Evolutionary conservation across 2,797 vertebrate genomes (phyloP), one percentile per base, ranked within the genome.

Genomic region (Falco naumanni): DNA sequence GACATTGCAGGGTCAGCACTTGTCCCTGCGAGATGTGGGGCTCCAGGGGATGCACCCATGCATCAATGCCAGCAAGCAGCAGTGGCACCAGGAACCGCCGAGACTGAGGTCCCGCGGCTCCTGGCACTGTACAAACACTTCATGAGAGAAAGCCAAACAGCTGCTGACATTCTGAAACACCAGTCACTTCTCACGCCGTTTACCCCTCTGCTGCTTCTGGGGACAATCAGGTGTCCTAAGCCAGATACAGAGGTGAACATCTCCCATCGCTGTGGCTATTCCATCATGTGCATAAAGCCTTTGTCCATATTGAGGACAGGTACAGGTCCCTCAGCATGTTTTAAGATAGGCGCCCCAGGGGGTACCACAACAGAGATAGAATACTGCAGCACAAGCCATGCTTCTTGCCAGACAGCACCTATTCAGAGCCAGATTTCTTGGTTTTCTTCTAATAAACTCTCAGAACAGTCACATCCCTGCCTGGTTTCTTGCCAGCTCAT

Each of bases 171-270:
- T 45, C 25, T 26, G 45, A 33, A 66, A 17, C 33, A 25, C 34
- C 21, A 37, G 41, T 5, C 39, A 5, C 34, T 74, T 25, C 8
- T 2, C 25, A 5, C 26, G 13, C 37, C 16, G 2, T 6, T 65
- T 31, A 41, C 45, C 53, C 47, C 70, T 9, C 48, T 66, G 63
- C 68, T 68, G 9, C 50, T 63, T 51, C 54, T n/a, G 43, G 37
- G 51, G 48, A 41, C 43, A 11, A 24, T 7, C 16, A 12, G 13
- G 5, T 7, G 16, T 19, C 56, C 59, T 37, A 4, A 1, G 1
- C 10, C 34, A 5, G 0, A 3, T 1, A 8, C 1, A 0, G 70
- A 50, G 34, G 9, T 16, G 50, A 39, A 9, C 7, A 0, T 28
- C 82, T 63, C 53, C 17, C 0, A 22, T 34, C 18, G 2, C 57